These are phyloP conservation scores for Pedionomus torquatus DNA, from an alignment of 2,113 vertebrate genomes.

Conservation along the genomic window DNA sequence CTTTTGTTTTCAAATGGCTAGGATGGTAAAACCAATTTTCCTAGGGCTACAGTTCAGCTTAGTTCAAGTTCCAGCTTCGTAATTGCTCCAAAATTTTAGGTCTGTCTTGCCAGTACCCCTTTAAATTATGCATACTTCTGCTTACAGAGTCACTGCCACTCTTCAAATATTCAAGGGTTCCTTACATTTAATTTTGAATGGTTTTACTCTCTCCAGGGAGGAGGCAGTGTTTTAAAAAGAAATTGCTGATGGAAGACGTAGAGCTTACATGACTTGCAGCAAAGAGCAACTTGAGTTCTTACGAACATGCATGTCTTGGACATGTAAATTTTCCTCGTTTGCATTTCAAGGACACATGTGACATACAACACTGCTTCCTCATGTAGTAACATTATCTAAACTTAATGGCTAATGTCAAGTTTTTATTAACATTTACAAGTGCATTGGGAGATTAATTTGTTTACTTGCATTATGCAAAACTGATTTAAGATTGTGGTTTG, in stretches of 20 bases:
- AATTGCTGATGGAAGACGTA: neutral
- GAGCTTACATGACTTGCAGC: slow-evolving; percentile 1
- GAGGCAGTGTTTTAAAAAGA: slow-evolving; percentile 32
- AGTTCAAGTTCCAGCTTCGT: neutral
- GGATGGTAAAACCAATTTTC: neutral
- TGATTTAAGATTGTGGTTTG: slow-evolving; percentile 17
- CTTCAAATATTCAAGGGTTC: slow-evolving; percentile 51
- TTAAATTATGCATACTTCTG: slow-evolving; percentile 44
- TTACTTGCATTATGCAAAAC: slow-evolving; percentile 60
- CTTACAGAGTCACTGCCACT: slow-evolving; percentile 15
- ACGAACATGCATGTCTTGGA: neutral
- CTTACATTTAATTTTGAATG: slow-evolving; percentile 39
- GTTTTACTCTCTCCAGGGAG: slow-evolving; percentile 24
- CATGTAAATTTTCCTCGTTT: slow-evolving; percentile 7
- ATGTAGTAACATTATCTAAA: slow-evolving; percentile 11
- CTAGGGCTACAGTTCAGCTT: neutral
- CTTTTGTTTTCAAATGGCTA: neutral
- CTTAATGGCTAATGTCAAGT: slow-evolving; percentile 33
- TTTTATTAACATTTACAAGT: slow-evolving; percentile 61
- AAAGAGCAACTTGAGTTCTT: slow-evolving; percentile 14
- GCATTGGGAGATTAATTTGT: slow-evolving; percentile 57
- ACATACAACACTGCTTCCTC: neutral
- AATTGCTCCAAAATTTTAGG: slow-evolving; percentile 24
- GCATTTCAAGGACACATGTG: slow-evolving; percentile 10
- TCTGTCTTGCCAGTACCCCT: slow-evolving; percentile 1